Base-by-base conservation (phyloP, 2,113 vertebrate genomes). In the Hiodon tergisus region DNA sequence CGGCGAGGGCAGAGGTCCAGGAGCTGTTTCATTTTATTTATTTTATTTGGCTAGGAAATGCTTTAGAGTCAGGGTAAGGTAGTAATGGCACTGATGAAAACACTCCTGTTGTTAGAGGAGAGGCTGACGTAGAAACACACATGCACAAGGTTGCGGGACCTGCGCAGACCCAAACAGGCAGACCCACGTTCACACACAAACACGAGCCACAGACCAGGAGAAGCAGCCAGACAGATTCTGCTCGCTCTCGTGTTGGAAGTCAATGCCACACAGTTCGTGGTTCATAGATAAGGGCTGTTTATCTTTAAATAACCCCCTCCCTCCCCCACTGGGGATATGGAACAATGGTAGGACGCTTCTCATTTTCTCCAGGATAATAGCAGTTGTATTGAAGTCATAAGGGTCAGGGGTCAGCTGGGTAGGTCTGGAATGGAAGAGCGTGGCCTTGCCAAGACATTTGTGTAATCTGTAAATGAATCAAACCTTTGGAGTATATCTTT, bases 281-380 rank as follows among this genome's bases (percentile, higher is more conserved):
- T 31, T 31, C 31, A 31, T 31, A 31, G 31, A 2, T 86, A 84
- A 82, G 65, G 76, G 81, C 82, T 82, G 81, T 90, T 88, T 86
- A 89, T 91, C 87, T 90, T 89, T 86, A 86, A 87, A 88, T 88
- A 89, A 86, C 83, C 86, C 82, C 79, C 78, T 69, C 80, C 83
- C 62, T 72, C 81, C 76, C 48, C 72, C 31, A 75, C 81, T 79
- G 88, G 80, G n/a, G 54, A 31, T 53, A 78, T 84, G 69, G 83
- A 92, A 93, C 88, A 89, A 92, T 89, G 90, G 89, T 67, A 85
- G 89, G 89, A 89, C 84, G 80, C 85, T 78, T 89, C 88, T 93
- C 83, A 88, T 91, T 91, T 91, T 91, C 92, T 85, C 87, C 86
- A 87, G 92, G 92, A 93, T 93, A 91, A 89, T 87, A 88, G 91